Percentiles rank a stretch among this genome's conserved stretches.
Evolutionary conservation across 1,140 invertebrate genomes (phyloP).

Genomic region (Hormaphis cornu): DNA sequence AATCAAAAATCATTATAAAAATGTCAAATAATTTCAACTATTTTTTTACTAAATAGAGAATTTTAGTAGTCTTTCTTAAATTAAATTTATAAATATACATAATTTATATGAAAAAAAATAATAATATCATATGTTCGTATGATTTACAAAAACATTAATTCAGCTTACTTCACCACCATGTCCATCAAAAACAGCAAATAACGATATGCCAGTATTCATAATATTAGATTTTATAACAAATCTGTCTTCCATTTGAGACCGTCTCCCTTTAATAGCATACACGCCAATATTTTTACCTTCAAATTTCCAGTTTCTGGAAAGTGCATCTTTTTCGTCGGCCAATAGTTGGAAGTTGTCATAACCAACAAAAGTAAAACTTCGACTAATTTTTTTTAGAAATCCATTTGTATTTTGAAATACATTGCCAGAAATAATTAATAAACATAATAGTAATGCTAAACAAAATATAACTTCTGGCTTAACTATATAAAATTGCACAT

Average conservation of each 20-base stretch:
- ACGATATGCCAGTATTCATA: slow-evolving; percentile 61
- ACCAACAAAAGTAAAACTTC: slow-evolving; percentile 51
- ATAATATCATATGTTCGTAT: no score
- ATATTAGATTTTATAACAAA: slow-evolving; percentile 72
- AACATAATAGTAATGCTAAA: slow-evolving; percentile 54
- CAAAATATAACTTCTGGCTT: slow-evolving; percentile 64
- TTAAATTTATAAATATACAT: no score
- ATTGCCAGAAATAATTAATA: slow-evolving; percentile 66
- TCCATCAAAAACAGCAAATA: slow-evolving; percentile 90
- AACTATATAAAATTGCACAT: slow-evolving; percentile 60
- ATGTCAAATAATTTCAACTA: no score
- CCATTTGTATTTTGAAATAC: slow-evolving; percentile 68
- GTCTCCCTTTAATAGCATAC: slow-evolving; percentile 78
- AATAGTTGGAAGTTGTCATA: slow-evolving; percentile 44
- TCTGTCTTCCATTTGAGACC: slow-evolving; percentile 87
- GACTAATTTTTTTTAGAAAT: slow-evolving; percentile 58
- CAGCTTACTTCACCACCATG: slow-evolving; percentile 82
- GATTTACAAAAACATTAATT: slow-evolving; percentile 28
- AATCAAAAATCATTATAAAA: no score
- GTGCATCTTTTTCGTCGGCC: slow-evolving; percentile 43
- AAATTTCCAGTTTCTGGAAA: slow-evolving; percentile 62
- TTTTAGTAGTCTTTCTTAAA: no score
- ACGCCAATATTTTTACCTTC: slow-evolving; percentile 63
- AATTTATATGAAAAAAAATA: background rate
- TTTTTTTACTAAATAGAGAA: no score